Base-by-base conservation (phyloP, 2,113 vertebrate genomes). In the Taxidea taxus region DNA sequence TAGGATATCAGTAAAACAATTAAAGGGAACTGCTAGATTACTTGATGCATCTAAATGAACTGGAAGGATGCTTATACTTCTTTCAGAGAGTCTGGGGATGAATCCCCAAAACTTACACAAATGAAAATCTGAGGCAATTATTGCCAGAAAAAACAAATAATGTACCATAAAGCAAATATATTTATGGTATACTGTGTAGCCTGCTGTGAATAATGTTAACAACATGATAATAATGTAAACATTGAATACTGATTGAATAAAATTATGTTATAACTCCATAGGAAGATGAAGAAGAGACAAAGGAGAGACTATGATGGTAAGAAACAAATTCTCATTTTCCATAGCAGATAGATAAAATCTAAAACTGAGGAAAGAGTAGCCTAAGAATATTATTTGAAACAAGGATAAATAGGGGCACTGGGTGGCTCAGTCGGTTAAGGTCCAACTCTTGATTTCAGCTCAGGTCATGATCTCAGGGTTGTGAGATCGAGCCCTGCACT, bases 311-410 rank as follows among this genome's bases (percentile, higher is more conserved):
- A 54, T 42, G 42, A 87, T 37, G 16, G 29, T 75, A 83, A 91
- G 18, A 87, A 77, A 25, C 51, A 78, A 91, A 83, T 88, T 91
- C 31, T 92, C 58, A 88, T 58, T 8, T 93, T 91, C 51, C 4
- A 20, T 82, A 77, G 18, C 75, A 77, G 66, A 7, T 93, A 88
- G 14, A 58, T 87, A 93, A 62, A 95, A 93, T 70, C 47, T 92
- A 44, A 87, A 87, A 70, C 8, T 64, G 54, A 58, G 95, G 58
- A 92, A 88, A 75, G n/a, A 89, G 51, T 64, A 31, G 31, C 58
- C 44, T 49, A 90, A 90, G 25, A 86, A 90, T 51, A 81, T 66
- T 94, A 74, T 90, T 81, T 84, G n/a, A 84, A 94, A 54, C 72
- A 75, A 44, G 15, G 42, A 44, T 16, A 75, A 75, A 29, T 75